A percentile compares a stretch with the other conserved stretches of the same genome.
These are phyloP conservation scores for Pipistrellus nathusii DNA, from an alignment of 2,797 vertebrate species.

Conservation along the genomic window DNA sequence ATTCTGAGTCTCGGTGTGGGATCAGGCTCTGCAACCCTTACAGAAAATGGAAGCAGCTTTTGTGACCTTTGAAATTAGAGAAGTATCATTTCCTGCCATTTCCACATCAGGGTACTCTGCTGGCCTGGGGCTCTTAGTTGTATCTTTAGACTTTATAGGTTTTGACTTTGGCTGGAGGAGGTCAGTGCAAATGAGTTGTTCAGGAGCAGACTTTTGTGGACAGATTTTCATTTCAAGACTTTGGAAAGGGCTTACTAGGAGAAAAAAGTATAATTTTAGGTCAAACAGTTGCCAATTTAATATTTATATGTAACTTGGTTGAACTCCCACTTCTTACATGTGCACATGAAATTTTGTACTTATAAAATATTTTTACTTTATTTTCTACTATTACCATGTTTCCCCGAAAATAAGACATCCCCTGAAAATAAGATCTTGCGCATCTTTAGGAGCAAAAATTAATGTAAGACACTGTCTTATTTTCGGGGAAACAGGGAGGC, in stretches of 20 bases:
- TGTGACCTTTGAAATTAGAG: not conserved
- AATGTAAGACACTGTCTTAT: too few species aligned
- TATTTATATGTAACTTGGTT: conserved; percentile 42
- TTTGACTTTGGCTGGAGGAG: conserved; percentile 25
- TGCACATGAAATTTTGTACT: conserved; percentile 1
- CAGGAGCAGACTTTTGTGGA: not conserved
- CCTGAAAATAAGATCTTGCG: too few species aligned
- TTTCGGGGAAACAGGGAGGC: too few species aligned
- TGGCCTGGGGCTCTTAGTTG: not conserved
- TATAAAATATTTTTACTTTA: not conserved
- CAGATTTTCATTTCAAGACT: not conserved
- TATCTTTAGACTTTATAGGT: not conserved
- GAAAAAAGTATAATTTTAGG: conserved; percentile 51
- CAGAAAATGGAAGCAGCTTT: not conserved
- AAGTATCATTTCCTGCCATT: not conserved
- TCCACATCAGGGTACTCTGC: not conserved
- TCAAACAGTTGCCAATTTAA: conserved; percentile 25
- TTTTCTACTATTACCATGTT: not conserved
- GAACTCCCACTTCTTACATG: not conserved
- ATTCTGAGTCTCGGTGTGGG: not conserved
- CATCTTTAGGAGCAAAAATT: too few species aligned
- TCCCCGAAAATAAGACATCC: too few species aligned
- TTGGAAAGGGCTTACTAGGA: conserved; percentile 40
- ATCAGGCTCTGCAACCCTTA: not conserved
- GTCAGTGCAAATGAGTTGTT: not conserved